Evolutionary conservation across 1,140 invertebrate genomes (phyloP).

Genomic region (Hesperophylax magnus): DNA sequence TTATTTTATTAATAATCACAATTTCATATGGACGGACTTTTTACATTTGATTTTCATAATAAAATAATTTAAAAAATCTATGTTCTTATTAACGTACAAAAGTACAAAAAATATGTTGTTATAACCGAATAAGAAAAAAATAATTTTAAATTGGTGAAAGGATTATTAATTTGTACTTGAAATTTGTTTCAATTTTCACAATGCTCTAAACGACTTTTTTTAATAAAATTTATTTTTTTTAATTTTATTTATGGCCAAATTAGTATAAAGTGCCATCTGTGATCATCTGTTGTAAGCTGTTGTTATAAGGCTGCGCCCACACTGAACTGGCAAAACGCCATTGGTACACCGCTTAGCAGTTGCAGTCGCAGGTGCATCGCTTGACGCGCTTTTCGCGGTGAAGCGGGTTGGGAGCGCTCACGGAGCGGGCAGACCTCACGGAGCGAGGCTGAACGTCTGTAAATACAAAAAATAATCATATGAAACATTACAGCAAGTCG

Average conservation of each 20-base stretch:
- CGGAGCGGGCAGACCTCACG: slow-evolving; percentile 67
- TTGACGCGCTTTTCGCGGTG: slow-evolving; percentile 72
- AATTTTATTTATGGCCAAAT: background rate
- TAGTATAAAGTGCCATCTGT: background rate
- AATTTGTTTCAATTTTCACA: background rate
- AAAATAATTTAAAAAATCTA: background rate
- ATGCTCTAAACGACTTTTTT: background rate
- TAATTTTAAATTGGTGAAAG: too few species aligned
- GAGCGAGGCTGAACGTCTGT: slow-evolving; percentile 78
- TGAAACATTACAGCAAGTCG: too few species aligned
- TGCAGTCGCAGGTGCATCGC: slow-evolving; percentile 75
- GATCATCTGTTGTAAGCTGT: background rate
- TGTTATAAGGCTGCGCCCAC: background rate
- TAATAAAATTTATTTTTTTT: background rate
- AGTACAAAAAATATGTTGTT: too few species aligned
- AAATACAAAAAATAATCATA: slow-evolving; percentile 48
- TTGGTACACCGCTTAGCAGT: slow-evolving; percentile 64
- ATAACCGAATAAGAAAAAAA: too few species aligned
- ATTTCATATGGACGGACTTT: slow-evolving; percentile 16
- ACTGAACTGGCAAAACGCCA: too few species aligned
- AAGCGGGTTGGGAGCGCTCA: slow-evolving; percentile 60
- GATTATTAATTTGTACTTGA: background rate
- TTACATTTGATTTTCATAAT: background rate
- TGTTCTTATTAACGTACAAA: background rate
- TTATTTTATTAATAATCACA: slow-evolving; percentile 40